These are phyloP conservation scores for Tethya wilhelma DNA, from an alignment of 37 sponge, comb jelly and placozoan species.

Conservation along the genomic window DNA sequence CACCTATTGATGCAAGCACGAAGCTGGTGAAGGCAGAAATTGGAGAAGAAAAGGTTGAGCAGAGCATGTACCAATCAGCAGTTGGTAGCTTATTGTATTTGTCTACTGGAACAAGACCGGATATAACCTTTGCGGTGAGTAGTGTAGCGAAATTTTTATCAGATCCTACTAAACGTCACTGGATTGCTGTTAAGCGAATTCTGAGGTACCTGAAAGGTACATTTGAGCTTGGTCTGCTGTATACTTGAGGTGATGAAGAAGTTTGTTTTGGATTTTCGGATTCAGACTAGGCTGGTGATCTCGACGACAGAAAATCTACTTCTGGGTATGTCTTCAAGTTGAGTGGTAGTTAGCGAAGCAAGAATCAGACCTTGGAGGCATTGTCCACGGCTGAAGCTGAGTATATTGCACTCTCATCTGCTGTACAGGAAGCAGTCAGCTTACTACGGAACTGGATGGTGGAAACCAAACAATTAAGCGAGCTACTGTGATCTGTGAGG, in stretches of 20 bases:
- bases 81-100: slow-evolving; percentile 50
- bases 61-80: slow-evolving; percentile 22
- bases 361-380: neutral
- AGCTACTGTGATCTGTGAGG: neutral
- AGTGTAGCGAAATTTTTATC: no score
- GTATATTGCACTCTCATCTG: no score
- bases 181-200: slow-evolving; percentile 35
- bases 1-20: slow-evolving; percentile 18
- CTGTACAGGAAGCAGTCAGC: no score
- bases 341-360: no score
- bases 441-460: no score
- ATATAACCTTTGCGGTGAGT: slow-evolving; percentile 22
- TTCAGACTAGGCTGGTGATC: neutral
- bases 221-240: neutral
- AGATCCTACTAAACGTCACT: slow-evolving; percentile 23
- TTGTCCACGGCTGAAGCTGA: neutral
- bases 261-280: neutral
- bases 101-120: slow-evolving; percentile 36
- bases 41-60: slow-evolving; percentile 3
- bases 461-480: neutral
- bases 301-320: no score
- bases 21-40: slow-evolving; percentile 29
- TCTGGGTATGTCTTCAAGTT: no score
- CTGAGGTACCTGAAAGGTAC: slow-evolving; percentile 46
- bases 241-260: neutral